A percentile compares a stretch with the other conserved stretches of the same genome.
These are phyloP conservation scores for Holacanthella duospinosa DNA, from an alignment of 2,888 invertebrate species.

Conservation along the genomic window DNA sequence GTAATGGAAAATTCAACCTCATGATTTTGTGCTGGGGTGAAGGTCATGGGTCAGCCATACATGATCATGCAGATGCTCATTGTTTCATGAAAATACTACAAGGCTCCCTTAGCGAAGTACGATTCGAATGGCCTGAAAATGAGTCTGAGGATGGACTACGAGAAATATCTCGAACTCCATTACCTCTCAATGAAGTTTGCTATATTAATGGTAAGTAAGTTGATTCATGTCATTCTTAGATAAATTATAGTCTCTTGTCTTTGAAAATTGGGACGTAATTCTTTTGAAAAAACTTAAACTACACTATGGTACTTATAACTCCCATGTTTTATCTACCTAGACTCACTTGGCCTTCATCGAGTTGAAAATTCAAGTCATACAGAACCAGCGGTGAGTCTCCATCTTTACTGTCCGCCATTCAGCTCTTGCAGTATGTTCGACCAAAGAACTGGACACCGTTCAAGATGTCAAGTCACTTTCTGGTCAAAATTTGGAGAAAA, in stretches of 20 bases:
- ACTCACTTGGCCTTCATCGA: conserved; percentile 85
- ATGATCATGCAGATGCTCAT: conserved; percentile 91
- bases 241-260: too few relatives aligned
- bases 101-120: conserved; percentile 69
- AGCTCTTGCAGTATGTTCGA: conserved; percentile 80
- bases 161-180: conserved; percentile 54
- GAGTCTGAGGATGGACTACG: conserved; percentile 48
- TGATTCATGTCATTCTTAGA: background rate
- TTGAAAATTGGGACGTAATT: too few relatives aligned
- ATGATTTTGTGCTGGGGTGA: conserved; percentile 98
- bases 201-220: conserved; percentile 81
- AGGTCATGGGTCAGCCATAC: conserved; percentile 86
- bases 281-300: too few relatives aligned
- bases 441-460: conserved; percentile 70
- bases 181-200: conserved; percentile 67
- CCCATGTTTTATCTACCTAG: conserved; percentile 46
- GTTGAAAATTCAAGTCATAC: conserved; percentile 88
- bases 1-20: conserved; percentile 93
- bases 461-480: conserved; percentile 66
- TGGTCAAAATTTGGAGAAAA: conserved; percentile 83
- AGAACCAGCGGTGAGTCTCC: conserved; percentile 80
- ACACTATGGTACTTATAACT: background rate
- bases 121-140: conserved; percentile 67
- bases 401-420: conserved; percentile 92
- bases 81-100: conserved; percentile 94